phyloP scores from a whole-genome alignment of 2,113 vertebrate species.

The Chamaetylas fuelleborni region DNA sequence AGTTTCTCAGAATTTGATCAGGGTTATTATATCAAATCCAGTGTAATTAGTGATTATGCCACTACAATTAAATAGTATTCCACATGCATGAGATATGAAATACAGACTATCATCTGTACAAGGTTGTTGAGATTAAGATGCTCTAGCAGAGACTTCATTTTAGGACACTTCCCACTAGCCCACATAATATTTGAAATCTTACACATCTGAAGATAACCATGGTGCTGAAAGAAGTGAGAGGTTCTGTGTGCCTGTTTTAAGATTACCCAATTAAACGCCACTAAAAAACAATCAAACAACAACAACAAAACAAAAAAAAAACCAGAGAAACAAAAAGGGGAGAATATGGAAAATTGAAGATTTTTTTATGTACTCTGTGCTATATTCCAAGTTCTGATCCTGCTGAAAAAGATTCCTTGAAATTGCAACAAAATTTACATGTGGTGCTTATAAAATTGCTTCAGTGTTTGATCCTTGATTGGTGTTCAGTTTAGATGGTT shows the following conservation, averaged over 20 bases:
- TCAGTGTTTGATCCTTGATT: not conserved
- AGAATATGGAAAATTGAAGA: not conserved
- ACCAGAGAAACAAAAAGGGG: not conserved
- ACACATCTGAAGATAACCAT: not conserved
- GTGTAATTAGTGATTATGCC: not conserved
- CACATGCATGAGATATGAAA: not conserved
- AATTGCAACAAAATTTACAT: not conserved
- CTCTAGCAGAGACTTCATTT: not conserved
- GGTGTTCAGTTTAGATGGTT: not conserved
- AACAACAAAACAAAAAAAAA: not conserved
- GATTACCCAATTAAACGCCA: not conserved
- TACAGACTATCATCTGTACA: not conserved
- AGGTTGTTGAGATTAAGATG: not conserved
- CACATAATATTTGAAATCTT: not conserved
- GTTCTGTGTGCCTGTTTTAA: not conserved
- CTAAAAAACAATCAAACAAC: not conserved
- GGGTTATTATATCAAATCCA: not conserved
- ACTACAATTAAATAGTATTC: not conserved
- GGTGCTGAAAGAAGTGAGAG: not conserved
- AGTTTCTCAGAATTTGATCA: not conserved
- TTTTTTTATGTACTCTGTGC: not conserved
- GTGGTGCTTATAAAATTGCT: not conserved
- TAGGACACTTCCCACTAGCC: not conserved
- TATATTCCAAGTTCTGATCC: not conserved
- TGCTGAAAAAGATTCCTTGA: not conserved